phyloP scores from a whole-genome alignment of 2,888 invertebrate species.

The Palloptera scutellata region DNA sequence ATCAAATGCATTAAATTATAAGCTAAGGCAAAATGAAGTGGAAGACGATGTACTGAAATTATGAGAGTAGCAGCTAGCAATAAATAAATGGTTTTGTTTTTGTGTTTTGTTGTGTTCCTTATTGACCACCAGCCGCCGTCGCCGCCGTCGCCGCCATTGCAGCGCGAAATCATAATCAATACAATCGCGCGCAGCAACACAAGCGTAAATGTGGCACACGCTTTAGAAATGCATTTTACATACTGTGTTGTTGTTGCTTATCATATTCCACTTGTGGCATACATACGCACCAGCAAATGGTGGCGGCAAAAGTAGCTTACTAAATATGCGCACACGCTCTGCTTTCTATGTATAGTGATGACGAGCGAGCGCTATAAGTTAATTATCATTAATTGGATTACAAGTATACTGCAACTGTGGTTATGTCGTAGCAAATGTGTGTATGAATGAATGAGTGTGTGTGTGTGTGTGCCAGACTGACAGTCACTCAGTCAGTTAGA shows the following conservation, averaged over 20 bases:
- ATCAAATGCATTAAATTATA: too few species aligned
- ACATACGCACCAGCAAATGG: background rate
- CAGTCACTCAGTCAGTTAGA: background rate
- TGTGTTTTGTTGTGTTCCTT: background rate
- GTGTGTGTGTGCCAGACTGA: background rate
- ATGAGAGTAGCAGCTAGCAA: background rate
- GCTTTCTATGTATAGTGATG: background rate
- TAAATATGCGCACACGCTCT: background rate
- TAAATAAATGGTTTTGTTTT: background rate
- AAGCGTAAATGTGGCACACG: background rate
- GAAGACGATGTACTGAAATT: background rate
- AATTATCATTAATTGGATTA: slow-evolving; percentile 32
- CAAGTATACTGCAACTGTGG: slow-evolving; percentile 11
- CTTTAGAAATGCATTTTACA: background rate
- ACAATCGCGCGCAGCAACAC: too few species aligned
- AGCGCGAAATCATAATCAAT: too few species aligned
- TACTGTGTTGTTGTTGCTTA: background rate
- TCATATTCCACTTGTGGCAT: background rate
- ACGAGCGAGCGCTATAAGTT: slow-evolving; percentile 28
- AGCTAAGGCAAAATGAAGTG: background rate
- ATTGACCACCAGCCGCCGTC: background rate
- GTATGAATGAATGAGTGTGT: background rate
- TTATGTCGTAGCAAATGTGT: background rate
- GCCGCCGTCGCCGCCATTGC: background rate
- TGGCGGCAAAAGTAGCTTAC: background rate